These are phyloP conservation scores for Andrena fulva DNA, from an alignment of 2,888 invertebrate species.

Conservation along the genomic window DNA sequence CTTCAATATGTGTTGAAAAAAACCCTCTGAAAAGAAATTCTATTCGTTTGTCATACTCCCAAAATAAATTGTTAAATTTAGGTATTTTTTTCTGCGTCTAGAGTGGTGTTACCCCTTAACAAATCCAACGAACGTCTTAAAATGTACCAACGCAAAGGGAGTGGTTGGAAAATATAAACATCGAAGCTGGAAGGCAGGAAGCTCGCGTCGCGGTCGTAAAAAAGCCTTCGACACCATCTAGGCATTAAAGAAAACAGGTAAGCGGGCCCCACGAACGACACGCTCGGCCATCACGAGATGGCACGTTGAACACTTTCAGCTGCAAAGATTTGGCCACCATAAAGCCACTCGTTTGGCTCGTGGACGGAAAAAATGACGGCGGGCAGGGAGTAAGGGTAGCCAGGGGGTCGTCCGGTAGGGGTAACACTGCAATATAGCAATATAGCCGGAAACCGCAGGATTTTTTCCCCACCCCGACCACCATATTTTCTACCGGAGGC, in stretches of 20 bases:
- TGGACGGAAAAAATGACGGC: conserved; percentile 68
- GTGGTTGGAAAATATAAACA: not conserved
- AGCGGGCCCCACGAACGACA: conserved; percentile 12
- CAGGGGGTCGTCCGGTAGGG: conserved; percentile 51
- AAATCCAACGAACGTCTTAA: too few species aligned
- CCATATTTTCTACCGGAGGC: conserved; percentile 72
- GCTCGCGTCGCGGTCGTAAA: not conserved
- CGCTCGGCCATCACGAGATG: conserved; percentile 29
- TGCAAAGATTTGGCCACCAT: conserved; percentile 71
- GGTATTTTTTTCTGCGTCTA: too few species aligned
- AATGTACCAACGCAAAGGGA: too few species aligned
- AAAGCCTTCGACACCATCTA: not conserved
- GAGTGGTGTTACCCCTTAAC: too few species aligned
- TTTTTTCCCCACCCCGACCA: conserved; percentile 66
- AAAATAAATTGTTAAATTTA: too few species aligned
- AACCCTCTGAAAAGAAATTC: too few species aligned
- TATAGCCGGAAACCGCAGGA: conserved; percentile 77
- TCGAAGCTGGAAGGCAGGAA: not conserved
- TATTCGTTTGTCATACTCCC: too few species aligned
- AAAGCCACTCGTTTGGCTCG: conserved; percentile 80
- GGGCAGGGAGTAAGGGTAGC: conserved; percentile 35
- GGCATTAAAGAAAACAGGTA: conserved; percentile 40
- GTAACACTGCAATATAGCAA: conserved; percentile 63
- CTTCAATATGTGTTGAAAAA: too few species aligned
- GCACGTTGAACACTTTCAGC: conserved; percentile 36